These are phyloP conservation scores for Tinamus major DNA, from an alignment of 2,797 vertebrate species.

Conservation along the genomic window DNA sequence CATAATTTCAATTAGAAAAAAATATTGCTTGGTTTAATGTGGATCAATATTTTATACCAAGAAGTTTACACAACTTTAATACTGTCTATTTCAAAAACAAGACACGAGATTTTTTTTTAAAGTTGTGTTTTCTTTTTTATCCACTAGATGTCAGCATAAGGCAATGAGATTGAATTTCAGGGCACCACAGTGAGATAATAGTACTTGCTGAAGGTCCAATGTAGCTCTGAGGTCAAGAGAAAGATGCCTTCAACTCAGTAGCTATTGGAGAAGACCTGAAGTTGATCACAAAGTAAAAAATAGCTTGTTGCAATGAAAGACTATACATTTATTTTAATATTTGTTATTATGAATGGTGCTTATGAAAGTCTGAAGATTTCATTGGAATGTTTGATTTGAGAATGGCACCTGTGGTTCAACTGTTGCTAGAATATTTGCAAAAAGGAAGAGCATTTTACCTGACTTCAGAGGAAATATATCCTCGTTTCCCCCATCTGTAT, in stretches of 20 bases:
- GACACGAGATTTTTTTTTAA: not conserved
- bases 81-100: constrained; percentile 9
- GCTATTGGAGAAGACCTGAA: not conserved
- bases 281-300: not conserved
- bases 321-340: not conserved
- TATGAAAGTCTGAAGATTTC: not conserved
- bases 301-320: not conserved
- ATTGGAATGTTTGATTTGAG: not conserved
- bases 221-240: not conserved
- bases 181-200: not conserved
- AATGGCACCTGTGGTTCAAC: not conserved
- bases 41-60: not conserved
- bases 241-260: not conserved
- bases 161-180: not conserved
- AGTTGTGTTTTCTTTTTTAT: constrained; percentile 9
- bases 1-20: not conserved
- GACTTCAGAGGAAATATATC: not conserved
- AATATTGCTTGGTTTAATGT: not conserved
- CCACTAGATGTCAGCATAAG: constrained; percentile 80
- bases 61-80: not conserved
- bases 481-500: not conserved
- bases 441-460: not conserved
- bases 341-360: not conserved
- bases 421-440: not conserved
- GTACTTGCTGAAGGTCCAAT: not conserved